Evolutionary conservation across 1,140 invertebrate species (phyloP), one percentile per base, ranked within the genome.

Genomic region (Diorhabda sublineata): DNA sequence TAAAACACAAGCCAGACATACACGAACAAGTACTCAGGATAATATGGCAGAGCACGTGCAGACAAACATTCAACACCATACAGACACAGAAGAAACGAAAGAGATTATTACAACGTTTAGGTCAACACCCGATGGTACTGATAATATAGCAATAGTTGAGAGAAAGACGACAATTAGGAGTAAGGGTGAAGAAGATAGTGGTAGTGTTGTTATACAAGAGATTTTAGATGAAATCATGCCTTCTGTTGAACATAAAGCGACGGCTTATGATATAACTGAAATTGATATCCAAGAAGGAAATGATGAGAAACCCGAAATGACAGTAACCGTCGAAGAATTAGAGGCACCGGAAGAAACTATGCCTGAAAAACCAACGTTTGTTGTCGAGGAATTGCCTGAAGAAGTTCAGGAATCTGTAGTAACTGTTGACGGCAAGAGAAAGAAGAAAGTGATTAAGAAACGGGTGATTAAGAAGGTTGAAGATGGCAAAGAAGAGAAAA

Each of bases 31-130:
- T 64, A 65, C 69, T 64, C 68, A 68, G 67, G 69, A 71, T 60
- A 67, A 75, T 71, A 73, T 69, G 43, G 75, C 73, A 72, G 76
- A 80, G 73, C 74, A 76, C 71, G 64, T 70, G 65, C 74, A 60
- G 68, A 71, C 71, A 65, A 70, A 75, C 58, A 70, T 75, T 72
- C 70, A 74, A 74, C 70, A 76, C 72, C 68, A 75, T 71, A 71
- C 69, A 64, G 62, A 73, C 78, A 75, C 82, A 62, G 84, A 85
- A 80, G 84, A 85, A 82, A 82, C 81, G 68, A 82, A 85, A 78
- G 84, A 86, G 81, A 85, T 85, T 44, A 76, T 85, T 45, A 85
- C 84, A 26, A 85, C 83, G 79, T 86, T 86, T 71, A 79, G 83
- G 73, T 78, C 81, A 74, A 72, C 77, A 44, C 80, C 83, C n/a